Base-by-base conservation (phyloP, 2,113 vertebrate genomes). In the Nesoenas mayeri region DNA sequence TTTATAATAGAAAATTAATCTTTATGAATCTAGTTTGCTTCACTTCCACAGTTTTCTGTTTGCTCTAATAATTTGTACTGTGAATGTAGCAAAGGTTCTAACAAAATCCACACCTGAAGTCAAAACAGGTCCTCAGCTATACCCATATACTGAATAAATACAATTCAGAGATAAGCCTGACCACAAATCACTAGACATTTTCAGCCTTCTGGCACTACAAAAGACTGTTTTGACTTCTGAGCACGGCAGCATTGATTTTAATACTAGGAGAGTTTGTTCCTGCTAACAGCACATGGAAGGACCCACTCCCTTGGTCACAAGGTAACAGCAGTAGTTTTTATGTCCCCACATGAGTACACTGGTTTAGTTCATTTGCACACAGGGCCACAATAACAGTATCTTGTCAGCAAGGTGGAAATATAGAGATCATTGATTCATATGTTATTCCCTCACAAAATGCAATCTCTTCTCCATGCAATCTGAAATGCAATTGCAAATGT, bases 101-200 rank as follows among this genome's bases (percentile, higher is more conserved):
- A 77, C 26, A 70, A 47, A 65, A 86, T 72, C 48, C 50, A 38
- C 19, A 73, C 34, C 79, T 79, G 32, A 93, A 80, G 66, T 22
- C 73, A 72, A 85, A 77, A 18, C 53, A 86, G 54, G 58, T 64
- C 44, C 70, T 85, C 70, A 64, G 61, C 32, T 72, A 40, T n/a
- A 48, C 32, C 57, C 26, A 81, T 82, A 82, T 85, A 85, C 34
- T 47, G 61, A 89, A 95, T 79, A 94, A 96, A 91, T 15, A 88
- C 61, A 84, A 77, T 38, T 85, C 54, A 42, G 69, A 92, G 81
- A 87, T 82, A 57, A 88, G 31, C 40, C 62, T 70, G 57, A 32
- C 60, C 60, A 67, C 79, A 91, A 89, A 79, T 65, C 84, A 44
- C 56, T 15, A 50, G 65, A 57, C 16, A n/a, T 92, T 92, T 95